These are phyloP conservation scores for Stegana nigrithorax DNA, from an alignment of 2,888 invertebrate species.

Conservation along the genomic window DNA sequence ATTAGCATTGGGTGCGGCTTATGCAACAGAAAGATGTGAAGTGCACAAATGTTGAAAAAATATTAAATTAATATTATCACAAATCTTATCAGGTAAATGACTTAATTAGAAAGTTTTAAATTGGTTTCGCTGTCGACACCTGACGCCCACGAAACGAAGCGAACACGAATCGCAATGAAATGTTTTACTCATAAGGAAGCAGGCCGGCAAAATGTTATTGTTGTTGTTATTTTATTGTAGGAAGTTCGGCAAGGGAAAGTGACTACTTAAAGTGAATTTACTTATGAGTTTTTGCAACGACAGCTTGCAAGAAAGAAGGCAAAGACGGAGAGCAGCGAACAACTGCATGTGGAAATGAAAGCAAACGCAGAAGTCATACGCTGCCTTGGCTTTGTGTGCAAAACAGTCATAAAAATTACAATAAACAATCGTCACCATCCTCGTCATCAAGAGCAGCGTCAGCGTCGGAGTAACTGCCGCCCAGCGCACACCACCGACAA, in stretches of 20 bases:
- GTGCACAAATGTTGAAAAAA: neutral
- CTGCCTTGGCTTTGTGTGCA: slow-evolving; percentile 53
- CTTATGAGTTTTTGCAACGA: too few species aligned
- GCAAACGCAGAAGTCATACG: neutral
- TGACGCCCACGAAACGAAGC: neutral
- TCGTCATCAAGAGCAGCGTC: too few species aligned
- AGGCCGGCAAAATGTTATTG: neutral
- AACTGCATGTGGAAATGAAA: too few species aligned
- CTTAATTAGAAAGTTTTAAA: slow-evolving; percentile 52
- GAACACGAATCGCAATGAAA: neutral
- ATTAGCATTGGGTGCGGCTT: neutral
- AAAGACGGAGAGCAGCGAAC: too few species aligned
- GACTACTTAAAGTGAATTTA: too few species aligned
- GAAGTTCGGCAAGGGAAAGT: too few species aligned
- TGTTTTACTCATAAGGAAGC: neutral
- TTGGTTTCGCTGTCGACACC: slow-evolving; percentile 23
- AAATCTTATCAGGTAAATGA: slow-evolving; percentile 32
- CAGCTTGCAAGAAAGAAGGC: too few species aligned
- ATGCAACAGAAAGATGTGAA: neutral
- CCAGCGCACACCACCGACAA: too few species aligned
- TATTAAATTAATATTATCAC: neutral
- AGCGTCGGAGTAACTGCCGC: neutral
- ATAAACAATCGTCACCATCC: slow-evolving; percentile 53
- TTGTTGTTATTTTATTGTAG: neutral
- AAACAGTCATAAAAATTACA: slow-evolving; percentile 63